phyloP scores from a whole-genome alignment of 2,797 vertebrate species.

The Sebastes cheni region DNA sequence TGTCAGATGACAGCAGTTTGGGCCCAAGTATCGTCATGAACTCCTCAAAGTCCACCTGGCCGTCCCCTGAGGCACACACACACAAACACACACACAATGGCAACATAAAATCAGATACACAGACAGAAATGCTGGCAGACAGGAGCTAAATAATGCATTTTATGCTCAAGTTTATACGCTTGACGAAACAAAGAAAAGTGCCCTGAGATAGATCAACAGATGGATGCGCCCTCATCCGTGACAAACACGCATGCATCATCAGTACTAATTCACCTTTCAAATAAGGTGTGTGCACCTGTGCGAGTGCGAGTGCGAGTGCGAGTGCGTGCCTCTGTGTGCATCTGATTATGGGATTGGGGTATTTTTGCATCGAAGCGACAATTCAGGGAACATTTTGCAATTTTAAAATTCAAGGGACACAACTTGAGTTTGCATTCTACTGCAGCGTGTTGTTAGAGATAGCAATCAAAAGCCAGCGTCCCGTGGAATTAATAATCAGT shows the following conservation, averaged over 20 bases:
- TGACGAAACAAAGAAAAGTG: conserved; percentile 24
- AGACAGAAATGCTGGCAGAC: conserved; percentile 20
- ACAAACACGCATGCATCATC: conserved; percentile 18
- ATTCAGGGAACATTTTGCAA: conserved; percentile 5
- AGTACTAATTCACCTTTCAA: conserved; percentile 44
- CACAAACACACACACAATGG: neutral
- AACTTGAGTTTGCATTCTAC: conserved; percentile 44
- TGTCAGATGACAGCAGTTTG: conserved; percentile 93
- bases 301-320: neutral
- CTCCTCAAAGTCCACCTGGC: conserved; percentile 96
- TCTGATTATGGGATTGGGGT: neutral
- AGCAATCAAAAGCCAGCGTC: conserved; percentile 30
- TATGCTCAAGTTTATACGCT: conserved; percentile 30
- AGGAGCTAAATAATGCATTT: conserved; percentile 41
- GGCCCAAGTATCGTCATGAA: conserved; percentile 98
- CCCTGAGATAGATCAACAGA: conserved; percentile 48
- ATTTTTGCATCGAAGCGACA: neutral
- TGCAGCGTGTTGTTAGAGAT: conserved; percentile 24
- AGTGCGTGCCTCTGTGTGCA: neutral
- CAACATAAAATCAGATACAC: conserved; percentile 29
- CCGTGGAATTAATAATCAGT: conserved; percentile 18
- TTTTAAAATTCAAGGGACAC: conserved; percentile 43
- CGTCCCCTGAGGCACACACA: conserved; percentile 82
- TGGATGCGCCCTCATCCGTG: conserved; percentile 35
- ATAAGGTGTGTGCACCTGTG: conserved; percentile 17